Base-by-base conservation (phyloP, 2,888 invertebrate genomes). In the Sinohyriopsis cumingii region DNA sequence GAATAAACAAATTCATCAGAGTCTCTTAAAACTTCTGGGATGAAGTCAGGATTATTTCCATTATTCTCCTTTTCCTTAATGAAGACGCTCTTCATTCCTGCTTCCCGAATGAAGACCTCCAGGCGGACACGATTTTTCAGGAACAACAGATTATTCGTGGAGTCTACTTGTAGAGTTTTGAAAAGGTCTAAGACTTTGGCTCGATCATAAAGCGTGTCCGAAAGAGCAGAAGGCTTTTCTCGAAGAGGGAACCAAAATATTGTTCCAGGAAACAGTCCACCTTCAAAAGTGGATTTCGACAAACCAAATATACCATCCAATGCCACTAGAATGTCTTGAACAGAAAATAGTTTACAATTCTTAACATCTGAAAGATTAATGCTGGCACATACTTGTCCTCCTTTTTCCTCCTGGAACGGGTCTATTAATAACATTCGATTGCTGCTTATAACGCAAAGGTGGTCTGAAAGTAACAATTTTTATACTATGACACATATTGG, bases 181-280 rank as follows among this genome's bases (percentile, higher is more conserved):
- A 86, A 81, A 6, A 88, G 72, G 5, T 76, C 77, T 20, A 67
- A 55, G 9, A 86, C 76, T 65, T 83, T 82, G 19, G 75, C 63
- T 19, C 75, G 68, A n/a, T 72, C 56, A 71, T 86, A 88, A 3
- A 79, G 25, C 6, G 73, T 83, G 24, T 79, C 77, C 15, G 86
- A 87, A 22, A 88, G 68, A 12, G 75, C 72, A 9, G 86, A 84
- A 22, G 70, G 28, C 55, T 62, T 61, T 15, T 72, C 64, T 22
- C 88, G 75, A 19, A 88, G 73, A 12, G 86, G 87, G 68, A 88
- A 88, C 77, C 87, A 78, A 65, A 88, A 87, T 60, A 88, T 45
- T 9, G 87, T 87, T 12, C 86, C 87, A 19, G 75, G 59, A 66
- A 75, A 87, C 63, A 62, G 67, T 15, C 84, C 82, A 9, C 66